Base-by-base conservation (phyloP, 2,113 vertebrate species). In the Ageneiosus marmoratus region DNA sequence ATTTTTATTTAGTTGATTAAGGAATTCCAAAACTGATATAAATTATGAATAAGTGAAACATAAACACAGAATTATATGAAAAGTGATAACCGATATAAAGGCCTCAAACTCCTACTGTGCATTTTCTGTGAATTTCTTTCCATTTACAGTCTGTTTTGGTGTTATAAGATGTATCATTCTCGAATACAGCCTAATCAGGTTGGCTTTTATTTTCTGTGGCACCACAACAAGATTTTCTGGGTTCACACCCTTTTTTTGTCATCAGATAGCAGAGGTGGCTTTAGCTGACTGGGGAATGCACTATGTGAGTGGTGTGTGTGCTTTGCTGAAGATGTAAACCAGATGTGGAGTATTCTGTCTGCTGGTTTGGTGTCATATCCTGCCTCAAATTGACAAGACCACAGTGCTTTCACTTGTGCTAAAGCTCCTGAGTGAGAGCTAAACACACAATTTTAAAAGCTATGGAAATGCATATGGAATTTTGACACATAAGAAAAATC, bases 261-360 rank as follows among this genome's bases (percentile, higher is more conserved):
- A 65, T 78, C 56, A 69, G 67, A 78, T 72, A 81, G 24, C 44
- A 50, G 51, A 80, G 84, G 72, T 74, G 11, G 75, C 60, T 82
- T 84, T 84, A 78, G 41, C 62, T 65, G 41, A 8, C 48, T 55
- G 56, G 74, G 48, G 50, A 83, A 77, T 82, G 75, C 41, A 87
- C 74, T 77, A 51, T 70, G 70, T n/a, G 46, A 78, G 79, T 50
- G 41, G 55, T 79, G 46, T 83, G 73, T 76, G 81, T 56, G 46
- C 53, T 75, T 73, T 81, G 73, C 77, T 85, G 85, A 84, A 85
- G 88, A 90, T 87, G 75, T 63, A 85, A 89, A 88, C 86, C 92
- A 92, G 91, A 92, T 93, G 91, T 89, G 85, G 77, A 82, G 82
- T 82, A 82, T 58, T 90, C 37, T 88, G 77, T 89, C 74, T 5